Evolutionary conservation across 2,888 invertebrate species (phyloP).

Genomic region (Frankliniella intonsa): DNA sequence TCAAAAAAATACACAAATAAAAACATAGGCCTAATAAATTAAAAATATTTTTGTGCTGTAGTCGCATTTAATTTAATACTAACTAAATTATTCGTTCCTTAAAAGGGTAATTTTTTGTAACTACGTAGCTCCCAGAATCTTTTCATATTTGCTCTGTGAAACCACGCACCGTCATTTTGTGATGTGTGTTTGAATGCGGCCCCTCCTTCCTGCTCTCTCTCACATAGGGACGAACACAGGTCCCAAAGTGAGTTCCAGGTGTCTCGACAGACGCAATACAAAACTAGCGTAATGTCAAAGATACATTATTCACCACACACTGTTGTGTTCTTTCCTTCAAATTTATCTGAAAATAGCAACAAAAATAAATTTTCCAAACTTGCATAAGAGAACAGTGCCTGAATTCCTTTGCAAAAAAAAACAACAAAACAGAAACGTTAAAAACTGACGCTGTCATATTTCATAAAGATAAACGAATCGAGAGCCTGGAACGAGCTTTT

Average conservation of each 20-base stretch:
- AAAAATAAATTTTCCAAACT: neutral
- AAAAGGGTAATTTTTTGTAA: neutral
- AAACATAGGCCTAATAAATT: too few relatives aligned
- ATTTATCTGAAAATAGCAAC: neutral
- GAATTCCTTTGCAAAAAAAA: too few relatives aligned
- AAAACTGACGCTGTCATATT: neutral
- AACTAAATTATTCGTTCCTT: neutral
- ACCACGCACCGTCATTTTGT: neutral
- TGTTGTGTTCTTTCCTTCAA: neutral
- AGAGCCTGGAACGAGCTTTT: neutral
- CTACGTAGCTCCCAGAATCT: neutral
- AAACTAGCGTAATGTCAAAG: too few relatives aligned
- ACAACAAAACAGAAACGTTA: neutral
- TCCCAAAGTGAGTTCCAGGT: constrained; percentile 22
- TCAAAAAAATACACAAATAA: neutral
- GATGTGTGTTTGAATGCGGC: constrained; percentile 17
- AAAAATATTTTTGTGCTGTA: too few relatives aligned
- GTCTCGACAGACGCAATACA: neutral
- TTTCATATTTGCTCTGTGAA: neutral
- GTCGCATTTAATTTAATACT: too few relatives aligned
- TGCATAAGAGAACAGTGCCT: neutral
- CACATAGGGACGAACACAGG: neutral
- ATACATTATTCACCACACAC: neutral
- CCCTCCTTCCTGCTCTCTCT: constrained; percentile 11
- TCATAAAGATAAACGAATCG: neutral